Conservation (phyloP, 2,113 vertebrate genomes). For the Misgurnus anguillicaudatus region DNA sequence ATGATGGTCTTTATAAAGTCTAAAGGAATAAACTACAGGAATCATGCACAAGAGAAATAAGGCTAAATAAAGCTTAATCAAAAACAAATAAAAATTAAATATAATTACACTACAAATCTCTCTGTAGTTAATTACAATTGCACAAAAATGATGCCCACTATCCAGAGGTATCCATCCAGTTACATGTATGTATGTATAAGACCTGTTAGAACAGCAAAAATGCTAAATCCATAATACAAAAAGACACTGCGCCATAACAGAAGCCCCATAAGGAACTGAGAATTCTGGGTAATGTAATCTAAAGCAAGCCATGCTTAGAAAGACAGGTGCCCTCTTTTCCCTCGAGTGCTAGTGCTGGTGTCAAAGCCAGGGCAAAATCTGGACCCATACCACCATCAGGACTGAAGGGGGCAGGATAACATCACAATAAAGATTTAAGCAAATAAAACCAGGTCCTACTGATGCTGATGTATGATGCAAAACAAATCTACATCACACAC, state of each 20-base stretch:
- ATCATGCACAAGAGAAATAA: constrained; percentile 4
- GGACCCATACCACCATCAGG: too few relatives aligned
- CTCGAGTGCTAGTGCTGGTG: background rate
- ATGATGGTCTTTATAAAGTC: constrained; percentile 12
- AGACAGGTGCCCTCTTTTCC: constrained; percentile 39
- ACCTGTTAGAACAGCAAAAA: constrained; percentile 18
- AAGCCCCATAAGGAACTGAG: constrained; percentile 47
- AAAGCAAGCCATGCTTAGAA: constrained; percentile 46
- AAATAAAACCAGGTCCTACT: background rate
- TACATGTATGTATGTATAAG: background rate
- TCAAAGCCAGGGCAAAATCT: background rate
- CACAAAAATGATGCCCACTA: constrained; percentile 10
- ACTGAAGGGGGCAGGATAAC: too few relatives aligned
- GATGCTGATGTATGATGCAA: background rate
- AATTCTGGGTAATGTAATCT: constrained; percentile 44
- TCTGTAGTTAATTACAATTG: background rate
- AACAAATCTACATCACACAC: too few relatives aligned
- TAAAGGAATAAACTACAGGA: constrained; percentile 26
- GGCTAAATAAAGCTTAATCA: background rate
- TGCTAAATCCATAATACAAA: constrained; percentile 37
- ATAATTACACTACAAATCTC: constrained; percentile 1
- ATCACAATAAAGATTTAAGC: background rate
- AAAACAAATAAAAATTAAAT: background rate
- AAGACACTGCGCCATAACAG: background rate
- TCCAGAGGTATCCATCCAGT: background rate